A percentile compares a stretch with the other conserved stretches of the same genome.
Evolutionary conservation across 2,113 vertebrate genomes (phyloP).

Genomic region (Rallus limicola): DNA sequence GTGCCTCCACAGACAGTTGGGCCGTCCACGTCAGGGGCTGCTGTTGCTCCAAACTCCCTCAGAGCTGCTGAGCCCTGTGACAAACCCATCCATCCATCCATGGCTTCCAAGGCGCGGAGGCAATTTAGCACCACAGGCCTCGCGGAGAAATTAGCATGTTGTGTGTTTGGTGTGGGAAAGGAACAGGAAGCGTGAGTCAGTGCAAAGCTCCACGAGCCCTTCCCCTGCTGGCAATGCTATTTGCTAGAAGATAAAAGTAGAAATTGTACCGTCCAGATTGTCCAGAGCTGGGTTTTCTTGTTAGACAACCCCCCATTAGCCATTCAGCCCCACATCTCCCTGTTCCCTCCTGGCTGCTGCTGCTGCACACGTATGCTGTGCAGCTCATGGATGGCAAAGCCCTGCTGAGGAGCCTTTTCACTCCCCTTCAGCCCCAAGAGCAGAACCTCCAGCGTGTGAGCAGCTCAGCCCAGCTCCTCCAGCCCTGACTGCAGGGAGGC

Average conservation of each 20-base stretch:
- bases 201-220: slow-evolving; percentile 36
- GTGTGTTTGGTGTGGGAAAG: slow-evolving; percentile 45
- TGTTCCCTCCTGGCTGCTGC: background rate
- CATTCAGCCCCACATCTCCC: background rate
- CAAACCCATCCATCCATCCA: slow-evolving; percentile 9
- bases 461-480: background rate
- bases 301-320: background rate
- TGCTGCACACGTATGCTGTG: fast-evolving
- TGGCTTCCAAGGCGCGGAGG: background rate
- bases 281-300: background rate
- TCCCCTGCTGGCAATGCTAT: slow-evolving; percentile 44
- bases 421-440: background rate
- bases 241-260: slow-evolving; percentile 44
- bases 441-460: background rate
- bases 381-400: background rate
- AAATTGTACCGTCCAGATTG: slow-evolving; percentile 35
- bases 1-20: background rate
- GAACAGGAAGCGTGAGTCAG: slow-evolving; percentile 68
- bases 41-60: background rate
- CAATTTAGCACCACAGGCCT: slow-evolving; percentile 61
- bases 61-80: slow-evolving; percentile 1
- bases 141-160: slow-evolving; percentile 33
- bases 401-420: background rate
- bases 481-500: background rate
- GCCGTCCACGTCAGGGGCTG: background rate